phyloP scores from a whole-genome alignment of 2,797 vertebrate genomes.

The Picus viridis region DNA sequence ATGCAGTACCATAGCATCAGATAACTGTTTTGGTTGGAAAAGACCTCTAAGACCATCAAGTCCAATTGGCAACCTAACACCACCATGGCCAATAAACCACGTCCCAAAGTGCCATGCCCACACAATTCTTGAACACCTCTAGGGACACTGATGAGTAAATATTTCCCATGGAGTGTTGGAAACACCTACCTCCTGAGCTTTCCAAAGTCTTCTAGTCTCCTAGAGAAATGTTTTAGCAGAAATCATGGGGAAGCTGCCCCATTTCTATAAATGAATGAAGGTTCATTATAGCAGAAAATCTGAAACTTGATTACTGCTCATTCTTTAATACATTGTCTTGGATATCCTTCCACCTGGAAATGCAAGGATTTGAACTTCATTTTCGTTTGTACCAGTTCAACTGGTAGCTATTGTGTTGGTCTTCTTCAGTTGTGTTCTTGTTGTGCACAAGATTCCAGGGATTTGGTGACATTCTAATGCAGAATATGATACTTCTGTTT shows the following conservation, averaged over 20 bases:
- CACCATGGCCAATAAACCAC: too few species aligned
- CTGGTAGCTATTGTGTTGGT: neutral
- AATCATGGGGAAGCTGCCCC: neutral
- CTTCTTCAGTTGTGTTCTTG: neutral
- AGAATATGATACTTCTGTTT: neutral
- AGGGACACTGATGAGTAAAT: neutral
- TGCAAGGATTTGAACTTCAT: neutral
- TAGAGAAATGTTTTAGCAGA: neutral
- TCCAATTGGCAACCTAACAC: too few species aligned
- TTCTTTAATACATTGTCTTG: neutral
- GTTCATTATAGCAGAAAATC: neutral
- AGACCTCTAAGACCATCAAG: too few species aligned
- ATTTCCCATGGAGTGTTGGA: neutral
- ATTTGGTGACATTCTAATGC: neutral
- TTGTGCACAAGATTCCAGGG: neutral
- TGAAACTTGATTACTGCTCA: neutral
- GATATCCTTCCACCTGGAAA: neutral
- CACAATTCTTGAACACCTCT: neutral
- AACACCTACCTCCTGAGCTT: neutral
- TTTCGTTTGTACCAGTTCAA: neutral
- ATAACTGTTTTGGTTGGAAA: too few species aligned
- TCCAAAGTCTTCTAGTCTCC: neutral
- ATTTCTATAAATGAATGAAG: neutral
- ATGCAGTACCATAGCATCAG: neutral
- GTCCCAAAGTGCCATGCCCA: too few species aligned